Evolutionary conservation across 2,113 vertebrate species (phyloP), one percentile per base, ranked within the genome.

Genomic region (Callocephalon fimbriatum): DNA sequence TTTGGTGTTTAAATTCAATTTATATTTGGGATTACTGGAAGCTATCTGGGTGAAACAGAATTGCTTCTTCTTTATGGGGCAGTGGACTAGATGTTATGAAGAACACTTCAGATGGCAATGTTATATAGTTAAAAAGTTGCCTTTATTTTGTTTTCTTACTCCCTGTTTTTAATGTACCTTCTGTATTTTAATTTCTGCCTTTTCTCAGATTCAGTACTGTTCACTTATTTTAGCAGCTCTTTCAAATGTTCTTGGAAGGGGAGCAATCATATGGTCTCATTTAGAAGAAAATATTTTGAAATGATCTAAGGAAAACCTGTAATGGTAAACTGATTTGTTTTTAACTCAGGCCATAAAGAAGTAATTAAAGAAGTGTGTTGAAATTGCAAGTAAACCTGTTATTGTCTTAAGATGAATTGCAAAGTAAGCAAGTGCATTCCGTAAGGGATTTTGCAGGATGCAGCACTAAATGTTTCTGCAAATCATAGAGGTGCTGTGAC

Each of bases 231-330:
- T 38, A 79, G 53, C 29, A 68, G 54, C 26, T 92, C 42, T 82
- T 68, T 88, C 67, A 76, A 62, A 78, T 58, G 32, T 53, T 51
- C 32, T 67, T 80, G 62, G 63, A 93, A 92, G 59, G 14, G n/a
- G 88, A 95, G 16, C 58, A 90, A 37, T 93, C 74, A 66, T 88
- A 79, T 80, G 71, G 75, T 93, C 67, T 70, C 7, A 47, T 88
- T 95, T 85, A 83, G 31, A 80, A 88, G 62, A 91, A 90, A 86
- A 66, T 70, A 80, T 70, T 88, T 85, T 85, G 9, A 70, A 80
- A 66, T 48, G 0, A 81, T 65, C 20, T 87, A 65, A 85, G 62
- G 27, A 76, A 89, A 85, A 45, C 22, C 29, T 81, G 35, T 10
- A 68, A 38, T 44, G 61, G 21, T 81, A 72, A 93, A 82, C 66